These are phyloP conservation scores for Heptranchias perlo DNA, from an alignment of 2,113 vertebrate species.

Conservation along the genomic window DNA sequence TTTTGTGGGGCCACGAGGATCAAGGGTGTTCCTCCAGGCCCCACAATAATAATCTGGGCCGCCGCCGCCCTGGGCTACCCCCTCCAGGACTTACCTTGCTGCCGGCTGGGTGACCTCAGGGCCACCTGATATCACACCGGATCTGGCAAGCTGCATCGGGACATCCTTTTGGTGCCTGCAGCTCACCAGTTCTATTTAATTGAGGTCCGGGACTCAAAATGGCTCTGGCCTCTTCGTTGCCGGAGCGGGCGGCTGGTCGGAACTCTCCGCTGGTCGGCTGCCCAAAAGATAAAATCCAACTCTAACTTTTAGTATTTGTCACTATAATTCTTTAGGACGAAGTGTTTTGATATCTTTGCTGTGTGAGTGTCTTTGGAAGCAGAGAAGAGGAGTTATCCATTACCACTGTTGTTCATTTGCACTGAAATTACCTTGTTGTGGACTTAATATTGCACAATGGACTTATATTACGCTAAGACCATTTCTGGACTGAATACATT, in stretches of 20 bases:
- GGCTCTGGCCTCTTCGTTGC: neutral
- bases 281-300: neutral
- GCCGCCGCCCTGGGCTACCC: too few relatives aligned
- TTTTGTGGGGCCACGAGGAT: too few relatives aligned
- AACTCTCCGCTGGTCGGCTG: neutral
- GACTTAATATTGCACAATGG: neutral
- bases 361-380: neutral
- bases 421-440: neutral
- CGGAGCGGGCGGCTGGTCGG: too few relatives aligned
- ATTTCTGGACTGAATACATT: conserved; percentile 21
- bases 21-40: too few relatives aligned
- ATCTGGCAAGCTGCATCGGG: too few relatives aligned
- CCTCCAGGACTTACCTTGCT: too few relatives aligned
- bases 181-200: neutral
- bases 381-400: neutral
- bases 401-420: neutral
- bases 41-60: too few relatives aligned
- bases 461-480: neutral
- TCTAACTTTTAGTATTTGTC: neutral
- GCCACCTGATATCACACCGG: neutral
- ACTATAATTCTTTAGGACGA: neutral
- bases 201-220: neutral
- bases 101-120: neutral
- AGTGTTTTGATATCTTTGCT: neutral
- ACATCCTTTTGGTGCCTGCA: neutral